Base-by-base conservation (phyloP, 2,888 invertebrate genomes). In the Pantelozetes paolii region DNA sequence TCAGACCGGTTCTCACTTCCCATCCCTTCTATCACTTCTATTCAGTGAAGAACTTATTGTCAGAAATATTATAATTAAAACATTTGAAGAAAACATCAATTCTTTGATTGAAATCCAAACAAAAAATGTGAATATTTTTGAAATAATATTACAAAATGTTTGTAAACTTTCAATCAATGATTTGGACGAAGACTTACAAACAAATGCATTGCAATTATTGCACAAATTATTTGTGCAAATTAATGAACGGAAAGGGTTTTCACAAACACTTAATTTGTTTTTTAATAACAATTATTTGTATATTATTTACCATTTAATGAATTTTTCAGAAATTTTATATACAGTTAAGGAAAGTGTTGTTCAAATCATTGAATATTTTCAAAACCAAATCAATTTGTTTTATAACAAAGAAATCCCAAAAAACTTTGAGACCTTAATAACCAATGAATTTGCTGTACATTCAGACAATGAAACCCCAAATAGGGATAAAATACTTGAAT, bases 131-230 rank as follows among this genome's bases (percentile, higher is more conserved):
- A 3, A 6, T 8, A 6, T 62, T 26, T 62, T 62, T n/a, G 6
- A 28, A 6, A 3, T 5, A 32, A 62, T 62, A 2, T 8, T 62
- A 30, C 13, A 62, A 32, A 62, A 2, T 15, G 11, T 62, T 62
- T 62, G 62, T 30, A 32, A 62, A n/a, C 30, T 62, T 32, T 62
- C 62, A 18, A 26, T 30, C 62, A 32, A 26, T 62, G 62, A 62
- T 30, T 62, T 62, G 62, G 62, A 62, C 62, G 62, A 62, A 32
- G 62, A 62, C 32, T 62, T 62, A 26, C 62, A 62, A 18, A 32
- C 32, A 32, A 62, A 62, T 62, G 15, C 30, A 13, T 62, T 62
- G 26, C 13, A 28, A 62, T 28, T 62, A 18, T 62, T 62, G 15
- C 18, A 9, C 30, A 62, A 18, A 9, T 9, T 30, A 62, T 62